These are phyloP conservation scores for Zeus faber DNA, from an alignment of 2,113 vertebrate species.

Conservation along the genomic window DNA sequence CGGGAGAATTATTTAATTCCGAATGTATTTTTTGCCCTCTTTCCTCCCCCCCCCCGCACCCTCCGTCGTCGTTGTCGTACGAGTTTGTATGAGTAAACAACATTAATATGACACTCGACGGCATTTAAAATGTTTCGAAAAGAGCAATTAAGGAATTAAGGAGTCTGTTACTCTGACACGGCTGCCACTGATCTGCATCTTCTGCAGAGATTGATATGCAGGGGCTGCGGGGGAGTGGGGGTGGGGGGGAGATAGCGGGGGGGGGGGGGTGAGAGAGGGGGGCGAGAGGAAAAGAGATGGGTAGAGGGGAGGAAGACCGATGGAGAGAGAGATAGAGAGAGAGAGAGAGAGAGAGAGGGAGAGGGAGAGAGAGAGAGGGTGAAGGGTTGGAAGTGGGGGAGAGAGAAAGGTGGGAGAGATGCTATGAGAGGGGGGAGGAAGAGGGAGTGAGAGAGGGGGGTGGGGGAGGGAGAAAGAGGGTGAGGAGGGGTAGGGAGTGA, in stretches of 20 bases:
- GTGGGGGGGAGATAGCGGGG: not conserved
- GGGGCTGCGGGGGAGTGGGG: constrained; percentile 9
- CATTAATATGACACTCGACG: constrained; percentile 22
- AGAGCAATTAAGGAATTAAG: constrained; percentile 3
- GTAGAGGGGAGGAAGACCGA: no score
- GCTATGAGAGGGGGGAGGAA: no score
- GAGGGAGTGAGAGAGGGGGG: not conserved
- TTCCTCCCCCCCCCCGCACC: no score
- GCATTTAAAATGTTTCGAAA: not conserved
- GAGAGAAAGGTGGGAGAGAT: constrained; percentile 1
- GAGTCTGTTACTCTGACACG: no score
- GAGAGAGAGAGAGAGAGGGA: no score
- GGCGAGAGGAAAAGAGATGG: no score
- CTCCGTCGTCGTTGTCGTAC: not conserved
- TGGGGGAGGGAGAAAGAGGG: not conserved
- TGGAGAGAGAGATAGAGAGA: no score
- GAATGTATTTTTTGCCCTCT: not conserved
- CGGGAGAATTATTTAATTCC: constrained; percentile 8
- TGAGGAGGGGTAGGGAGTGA: no score
- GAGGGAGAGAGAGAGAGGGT: no score
- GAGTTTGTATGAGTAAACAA: no score
- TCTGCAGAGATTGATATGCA: constrained; percentile 7
- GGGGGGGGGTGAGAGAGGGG: constrained; percentile 5
- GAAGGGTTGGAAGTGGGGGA: no score
- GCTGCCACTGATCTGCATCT: not conserved